Evolutionary conservation across 2,888 invertebrate species (phyloP).

Genomic region (Rhimphoctona megacephalus): DNA sequence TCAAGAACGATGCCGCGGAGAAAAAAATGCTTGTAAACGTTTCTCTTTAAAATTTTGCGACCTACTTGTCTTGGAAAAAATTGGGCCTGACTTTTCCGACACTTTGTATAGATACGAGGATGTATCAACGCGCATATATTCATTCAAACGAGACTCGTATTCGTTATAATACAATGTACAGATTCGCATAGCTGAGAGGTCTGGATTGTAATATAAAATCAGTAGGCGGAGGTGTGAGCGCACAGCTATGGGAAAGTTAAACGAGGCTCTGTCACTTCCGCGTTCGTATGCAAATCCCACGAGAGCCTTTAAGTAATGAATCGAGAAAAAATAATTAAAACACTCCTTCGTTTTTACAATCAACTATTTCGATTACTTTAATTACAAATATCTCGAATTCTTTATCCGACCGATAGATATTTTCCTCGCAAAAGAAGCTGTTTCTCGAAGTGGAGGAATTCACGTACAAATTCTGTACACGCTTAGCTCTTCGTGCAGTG

Average conservation of each 20-base stretch:
- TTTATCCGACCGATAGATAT: neutral
- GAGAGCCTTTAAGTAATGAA: constrained; percentile 12
- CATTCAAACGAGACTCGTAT: constrained; percentile 29
- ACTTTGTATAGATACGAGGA: constrained; percentile 11
- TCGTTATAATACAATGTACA: constrained; percentile 41
- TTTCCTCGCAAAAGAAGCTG: neutral
- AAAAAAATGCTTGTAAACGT: too few relatives aligned
- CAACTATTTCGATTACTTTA: neutral
- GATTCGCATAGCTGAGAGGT: constrained; percentile 50
- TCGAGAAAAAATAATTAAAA: constrained; percentile 18
- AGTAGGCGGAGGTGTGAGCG: constrained; percentile 71
- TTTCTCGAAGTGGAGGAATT: neutral
- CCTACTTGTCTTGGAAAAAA: neutral
- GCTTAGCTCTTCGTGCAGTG: constrained; percentile 56
- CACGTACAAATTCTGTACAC: constrained; percentile 30
- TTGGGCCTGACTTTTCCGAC: neutral
- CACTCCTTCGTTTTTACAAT: neutral
- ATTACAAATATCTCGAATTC: neutral
- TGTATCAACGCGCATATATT: constrained; percentile 14
- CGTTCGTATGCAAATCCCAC: constrained; percentile 65
- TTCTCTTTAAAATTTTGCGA: too few relatives aligned
- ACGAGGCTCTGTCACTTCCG: constrained; percentile 60
- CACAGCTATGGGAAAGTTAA: constrained; percentile 66
- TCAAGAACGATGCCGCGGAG: too few relatives aligned
- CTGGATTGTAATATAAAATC: constrained; percentile 70